These are phyloP conservation scores for Papilio dardanus DNA, from an alignment of 1,140 invertebrate genomes.

Conservation along the genomic window DNA sequence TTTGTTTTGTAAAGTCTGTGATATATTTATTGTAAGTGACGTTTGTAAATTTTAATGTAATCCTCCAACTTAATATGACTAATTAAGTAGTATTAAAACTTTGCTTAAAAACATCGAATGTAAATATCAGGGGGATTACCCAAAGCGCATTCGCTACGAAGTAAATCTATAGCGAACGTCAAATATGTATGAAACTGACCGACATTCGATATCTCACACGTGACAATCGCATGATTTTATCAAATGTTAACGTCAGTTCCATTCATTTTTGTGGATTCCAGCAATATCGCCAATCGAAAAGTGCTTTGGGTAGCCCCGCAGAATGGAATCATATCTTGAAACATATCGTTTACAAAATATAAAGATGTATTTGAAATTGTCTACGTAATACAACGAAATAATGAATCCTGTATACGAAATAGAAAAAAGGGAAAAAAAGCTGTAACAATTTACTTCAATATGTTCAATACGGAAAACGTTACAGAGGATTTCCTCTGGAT, in stretches of 20 bases:
- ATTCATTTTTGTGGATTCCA: too few species aligned
- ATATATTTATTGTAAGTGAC: constrained; percentile 81
- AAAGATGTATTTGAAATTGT: constrained; percentile 49
- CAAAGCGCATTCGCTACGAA: too few species aligned
- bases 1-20: constrained; percentile 80
- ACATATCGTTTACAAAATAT: constrained; percentile 71
- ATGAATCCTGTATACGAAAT: constrained; percentile 70
- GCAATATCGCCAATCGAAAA: too few species aligned
- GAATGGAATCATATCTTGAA: constrained; percentile 75
- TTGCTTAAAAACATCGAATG: constrained; percentile 31
- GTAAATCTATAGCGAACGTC: too few species aligned
- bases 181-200: too few species aligned
- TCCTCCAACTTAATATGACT: constrained; percentile 56
- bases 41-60: constrained; percentile 63
- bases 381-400: constrained; percentile 61
- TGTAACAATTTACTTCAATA: constrained; percentile 56
- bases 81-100: constrained; percentile 45
- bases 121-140: too few species aligned
- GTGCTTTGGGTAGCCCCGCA: too few species aligned
- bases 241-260: too few species aligned
- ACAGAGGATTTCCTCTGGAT: constrained; percentile 65
- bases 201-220: too few species aligned
- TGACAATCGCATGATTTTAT: too few species aligned
- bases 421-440: constrained; percentile 56
- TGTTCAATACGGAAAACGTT: constrained; percentile 53